phyloP scores from a whole-genome alignment of 2,113 vertebrate species.

The Marcusenius ussheri region DNA sequence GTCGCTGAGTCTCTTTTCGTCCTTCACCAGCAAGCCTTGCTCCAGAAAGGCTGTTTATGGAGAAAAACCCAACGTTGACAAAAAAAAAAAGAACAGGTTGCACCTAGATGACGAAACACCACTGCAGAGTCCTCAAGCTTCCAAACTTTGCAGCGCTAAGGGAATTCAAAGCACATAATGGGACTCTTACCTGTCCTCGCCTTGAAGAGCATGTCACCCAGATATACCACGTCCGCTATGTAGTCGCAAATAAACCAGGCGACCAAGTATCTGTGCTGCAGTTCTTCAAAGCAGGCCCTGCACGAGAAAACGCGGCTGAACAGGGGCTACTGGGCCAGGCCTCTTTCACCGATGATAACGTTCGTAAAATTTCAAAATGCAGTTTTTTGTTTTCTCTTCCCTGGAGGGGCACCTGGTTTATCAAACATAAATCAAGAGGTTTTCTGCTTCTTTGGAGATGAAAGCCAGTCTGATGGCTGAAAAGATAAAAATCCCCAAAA shows the following conservation, averaged over 20 bases:
- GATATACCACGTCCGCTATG: constrained; percentile 73
- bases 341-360: background rate
- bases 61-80: background rate
- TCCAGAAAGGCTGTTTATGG: constrained; percentile 75
- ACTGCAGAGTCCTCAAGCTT: background rate
- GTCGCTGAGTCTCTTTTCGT: constrained; percentile 69
- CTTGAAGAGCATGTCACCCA: constrained; percentile 82
- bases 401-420: background rate
- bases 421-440: constrained; percentile 1
- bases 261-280: constrained; percentile 74
- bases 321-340: background rate
- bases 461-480: background rate
- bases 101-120: background rate
- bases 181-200: constrained; percentile 76
- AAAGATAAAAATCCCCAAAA: background rate
- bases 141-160: background rate
- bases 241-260: constrained; percentile 84
- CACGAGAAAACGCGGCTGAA: background rate
- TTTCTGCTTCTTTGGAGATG: background rate
- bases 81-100: background rate
- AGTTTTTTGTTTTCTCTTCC: background rate
- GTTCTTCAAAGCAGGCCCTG: constrained; percentile 93
- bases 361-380: background rate
- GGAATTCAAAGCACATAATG: background rate
- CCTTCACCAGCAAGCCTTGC: constrained; percentile 84